Conservation (phyloP, 2,797 vertebrate species). For the Cygnus olor region DNA sequence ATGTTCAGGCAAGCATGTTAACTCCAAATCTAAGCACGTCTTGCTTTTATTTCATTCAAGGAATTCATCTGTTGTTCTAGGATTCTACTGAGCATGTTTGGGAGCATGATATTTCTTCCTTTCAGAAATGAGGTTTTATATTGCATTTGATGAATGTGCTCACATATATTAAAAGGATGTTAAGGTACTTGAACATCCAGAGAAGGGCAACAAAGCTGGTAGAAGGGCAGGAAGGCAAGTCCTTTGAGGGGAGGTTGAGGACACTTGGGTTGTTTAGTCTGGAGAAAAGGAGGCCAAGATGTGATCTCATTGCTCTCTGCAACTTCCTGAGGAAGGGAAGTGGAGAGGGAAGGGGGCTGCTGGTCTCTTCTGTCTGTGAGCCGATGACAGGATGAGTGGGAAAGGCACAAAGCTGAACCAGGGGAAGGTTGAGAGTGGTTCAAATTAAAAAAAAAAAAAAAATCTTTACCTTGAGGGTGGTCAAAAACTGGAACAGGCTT, state of each 20-base stretch:
- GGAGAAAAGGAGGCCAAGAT: background rate
- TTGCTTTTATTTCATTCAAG: no score
- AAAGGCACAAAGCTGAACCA: background rate
- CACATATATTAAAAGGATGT: background rate
- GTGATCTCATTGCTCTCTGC: background rate
- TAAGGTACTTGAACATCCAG: no score
- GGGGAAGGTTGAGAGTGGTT: background rate
- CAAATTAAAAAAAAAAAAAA: background rate
- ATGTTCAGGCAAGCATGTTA: no score
- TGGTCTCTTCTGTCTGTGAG: background rate
- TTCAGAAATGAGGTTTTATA: background rate
- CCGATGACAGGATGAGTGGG: background rate
- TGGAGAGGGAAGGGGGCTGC: background rate
- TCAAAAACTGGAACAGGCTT: background rate
- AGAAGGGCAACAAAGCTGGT: no score
- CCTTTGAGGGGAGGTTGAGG: background rate
- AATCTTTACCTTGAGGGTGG: background rate
- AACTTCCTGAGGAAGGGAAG: background rate
- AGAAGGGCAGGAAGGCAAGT: background rate
- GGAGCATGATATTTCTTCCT: background rate
- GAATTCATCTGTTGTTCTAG: background rate
- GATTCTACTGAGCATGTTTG: background rate
- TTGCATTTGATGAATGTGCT: background rate
- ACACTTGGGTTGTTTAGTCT: background rate
- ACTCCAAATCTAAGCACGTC: background rate